phyloP scores from a whole-genome alignment of 2,888 invertebrate genomes.

The Lycia hirtaria region DNA sequence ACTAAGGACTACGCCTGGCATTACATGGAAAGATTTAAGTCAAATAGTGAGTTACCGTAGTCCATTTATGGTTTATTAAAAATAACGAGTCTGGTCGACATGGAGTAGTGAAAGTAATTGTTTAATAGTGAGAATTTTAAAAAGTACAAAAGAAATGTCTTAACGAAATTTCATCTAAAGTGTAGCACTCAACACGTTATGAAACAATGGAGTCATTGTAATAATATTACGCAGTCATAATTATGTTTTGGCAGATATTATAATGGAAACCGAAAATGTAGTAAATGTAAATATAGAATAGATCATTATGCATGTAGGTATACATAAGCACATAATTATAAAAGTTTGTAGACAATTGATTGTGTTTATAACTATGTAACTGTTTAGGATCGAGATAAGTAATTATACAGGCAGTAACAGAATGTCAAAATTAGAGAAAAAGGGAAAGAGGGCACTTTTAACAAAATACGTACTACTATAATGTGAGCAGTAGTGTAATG shows the following conservation, averaged over 20 bases:
- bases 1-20: too few relatives aligned
- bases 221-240: constrained; percentile 30
- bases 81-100: constrained; percentile 6
- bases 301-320: neutral
- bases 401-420: too few relatives aligned
- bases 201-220: constrained; percentile 37
- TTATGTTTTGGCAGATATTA: constrained; percentile 21
- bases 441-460: neutral
- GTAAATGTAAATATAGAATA: constrained; percentile 1
- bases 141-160: constrained; percentile 32
- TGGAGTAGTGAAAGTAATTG: constrained; percentile 27
- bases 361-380: too few relatives aligned
- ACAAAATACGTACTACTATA: neutral
- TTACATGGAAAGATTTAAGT: too few relatives aligned
- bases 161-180: constrained; percentile 22
- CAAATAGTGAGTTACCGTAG: too few relatives aligned
- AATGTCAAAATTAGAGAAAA: too few relatives aligned
- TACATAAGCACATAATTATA: too few relatives aligned
- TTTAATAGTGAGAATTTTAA: constrained; percentile 25
- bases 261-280: neutral
- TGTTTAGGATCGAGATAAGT: too few relatives aligned
- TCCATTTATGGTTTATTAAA: too few relatives aligned
- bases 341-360: too few relatives aligned
- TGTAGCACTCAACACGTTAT: constrained; percentile 34
- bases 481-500: too few relatives aligned